Conservation (phyloP, 2,797 vertebrate genomes). For the Phrynocephalus forsythii region DNA sequence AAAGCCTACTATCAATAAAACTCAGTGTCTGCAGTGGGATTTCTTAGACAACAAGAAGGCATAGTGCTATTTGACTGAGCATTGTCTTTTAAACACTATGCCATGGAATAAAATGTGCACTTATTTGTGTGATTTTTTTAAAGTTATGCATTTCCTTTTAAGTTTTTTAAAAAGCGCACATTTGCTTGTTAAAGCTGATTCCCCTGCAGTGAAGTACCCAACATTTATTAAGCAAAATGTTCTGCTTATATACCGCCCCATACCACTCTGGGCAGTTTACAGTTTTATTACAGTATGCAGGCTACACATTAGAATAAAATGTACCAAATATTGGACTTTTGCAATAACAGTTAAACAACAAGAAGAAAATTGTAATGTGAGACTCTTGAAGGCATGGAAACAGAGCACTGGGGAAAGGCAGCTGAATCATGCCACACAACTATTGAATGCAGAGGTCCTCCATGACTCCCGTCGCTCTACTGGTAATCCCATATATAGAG, state of each 20-base stretch:
- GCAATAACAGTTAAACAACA: no score
- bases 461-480: no score
- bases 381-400: not conserved
- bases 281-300: no score
- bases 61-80: not conserved
- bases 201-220: not conserved
- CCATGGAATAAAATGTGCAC: not conserved
- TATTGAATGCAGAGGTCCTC: not conserved
- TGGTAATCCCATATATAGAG: no score
- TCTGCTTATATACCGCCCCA: no score
- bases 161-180: not conserved
- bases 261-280: no score
- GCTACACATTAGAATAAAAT: not conserved
- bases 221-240: no score
- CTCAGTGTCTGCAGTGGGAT: not conserved
- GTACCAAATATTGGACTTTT: not conserved
- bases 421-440: not conserved
- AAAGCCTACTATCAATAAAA: not conserved
- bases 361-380: no score
- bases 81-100: not conserved
- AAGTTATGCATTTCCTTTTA: not conserved
- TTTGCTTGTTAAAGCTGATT: not conserved
- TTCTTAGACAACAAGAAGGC: not conserved
- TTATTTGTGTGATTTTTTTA: not conserved
- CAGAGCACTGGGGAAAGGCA: not conserved